Base-by-base conservation (phyloP, 2,797 vertebrate genomes). In the Esox lucius region DNA sequence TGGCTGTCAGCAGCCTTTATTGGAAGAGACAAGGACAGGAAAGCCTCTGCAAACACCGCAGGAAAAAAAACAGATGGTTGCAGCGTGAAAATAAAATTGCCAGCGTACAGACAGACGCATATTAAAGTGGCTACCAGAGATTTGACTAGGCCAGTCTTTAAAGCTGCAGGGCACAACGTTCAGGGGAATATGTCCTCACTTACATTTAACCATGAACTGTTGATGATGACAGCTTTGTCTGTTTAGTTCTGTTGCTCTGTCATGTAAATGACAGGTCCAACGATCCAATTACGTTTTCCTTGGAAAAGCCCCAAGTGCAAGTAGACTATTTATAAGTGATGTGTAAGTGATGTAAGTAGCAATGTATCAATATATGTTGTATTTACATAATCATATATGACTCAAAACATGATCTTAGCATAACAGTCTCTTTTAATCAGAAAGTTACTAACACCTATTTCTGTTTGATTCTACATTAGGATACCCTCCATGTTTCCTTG, bases 1-100 rank as follows among this genome's bases (percentile, higher is more conserved):
- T 92, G 93, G 94, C 93, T 94, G 92, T 83, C 72, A 90, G 76
- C 66, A 73, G 90, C 92, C 92, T 94, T 95, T 93, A 96, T 96
- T 95, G 93, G 92, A 95, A 85, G 87, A 88, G 94, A 95, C 95
- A 94, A 31, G 87, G 92, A 93, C 93, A 92, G 93, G 93, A 94
- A 92, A 94, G 89, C 86, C 89, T 87, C 74, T 86, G 93, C 81
- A 81, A 90, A 93, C 65, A 86, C 83, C 88, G 42, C 56, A 71
- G 74, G 62, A 90, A 87, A 81, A 83, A 85, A 81, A 86, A 89
- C 81, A 78, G 88, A 22, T 61, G 56, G n/a, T 88, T 88, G 83
- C 81, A 8, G 59, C 77, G 76, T 70, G 74, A 83, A 71, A 84
- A 87, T 78, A 82, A 87, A 80, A 80, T 28, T 39, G 53, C 48